Percentiles rank a stretch among this genome's conserved stretches.
Conservation (phyloP, 2,797 vertebrate species). For the Poecile montanus region DNA sequence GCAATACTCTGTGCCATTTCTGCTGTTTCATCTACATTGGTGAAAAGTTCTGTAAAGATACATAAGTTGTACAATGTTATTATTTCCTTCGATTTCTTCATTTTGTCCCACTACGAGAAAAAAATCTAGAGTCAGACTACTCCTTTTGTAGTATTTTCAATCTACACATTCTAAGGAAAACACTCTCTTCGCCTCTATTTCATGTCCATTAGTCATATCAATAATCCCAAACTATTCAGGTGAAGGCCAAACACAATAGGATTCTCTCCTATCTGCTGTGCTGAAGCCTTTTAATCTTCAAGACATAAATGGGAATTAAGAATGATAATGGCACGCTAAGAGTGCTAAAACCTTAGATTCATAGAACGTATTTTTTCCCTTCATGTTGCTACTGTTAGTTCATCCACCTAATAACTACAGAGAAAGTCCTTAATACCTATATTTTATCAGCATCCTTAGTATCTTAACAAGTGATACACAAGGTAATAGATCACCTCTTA, state of each 20-base stretch:
- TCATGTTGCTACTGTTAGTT: background rate
- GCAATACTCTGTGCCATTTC: slow-evolving; percentile 85
- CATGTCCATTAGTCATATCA: background rate
- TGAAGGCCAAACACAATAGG: background rate
- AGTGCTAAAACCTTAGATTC: background rate
- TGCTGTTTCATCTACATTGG: slow-evolving; percentile 85
- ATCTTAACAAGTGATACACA: background rate
- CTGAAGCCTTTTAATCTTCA: background rate
- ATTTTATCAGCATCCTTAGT: background rate
- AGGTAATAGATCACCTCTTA: background rate
- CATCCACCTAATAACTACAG: background rate
- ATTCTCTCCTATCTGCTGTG: background rate
- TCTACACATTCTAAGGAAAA: background rate
- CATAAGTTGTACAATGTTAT: background rate
- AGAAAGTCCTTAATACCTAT: background rate
- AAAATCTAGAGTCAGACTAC: background rate
- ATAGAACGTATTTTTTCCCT: background rate
- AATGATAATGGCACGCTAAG: background rate
- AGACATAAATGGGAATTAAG: background rate
- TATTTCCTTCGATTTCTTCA: background rate
- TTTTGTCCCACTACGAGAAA: background rate
- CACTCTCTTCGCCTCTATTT: background rate
- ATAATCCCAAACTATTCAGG: background rate
- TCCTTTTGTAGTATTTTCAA: background rate
- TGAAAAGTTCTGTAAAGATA: slow-evolving; percentile 86